A percentile compares a stretch with the other conserved stretches of the same genome.
Evolutionary conservation across 2,888 invertebrate genomes (phyloP).

Genomic region (Sinelater perroti): DNA sequence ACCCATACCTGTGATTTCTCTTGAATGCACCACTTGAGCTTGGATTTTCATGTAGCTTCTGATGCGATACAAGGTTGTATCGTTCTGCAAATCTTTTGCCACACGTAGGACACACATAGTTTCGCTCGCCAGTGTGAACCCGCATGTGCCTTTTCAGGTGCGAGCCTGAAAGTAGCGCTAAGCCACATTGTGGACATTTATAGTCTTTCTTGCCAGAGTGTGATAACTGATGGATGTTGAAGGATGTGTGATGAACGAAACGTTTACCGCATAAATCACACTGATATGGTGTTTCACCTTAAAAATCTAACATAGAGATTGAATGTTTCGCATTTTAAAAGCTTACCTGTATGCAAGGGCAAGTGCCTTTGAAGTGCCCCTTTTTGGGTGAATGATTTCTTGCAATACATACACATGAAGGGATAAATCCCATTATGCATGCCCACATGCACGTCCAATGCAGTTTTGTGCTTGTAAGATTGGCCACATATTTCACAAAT

Average conservation of each 20-base stretch:
- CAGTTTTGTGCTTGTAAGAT: conserved; percentile 62
- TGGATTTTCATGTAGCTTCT: conserved; percentile 46
- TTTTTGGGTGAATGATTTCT: conserved; percentile 66
- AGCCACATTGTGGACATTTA: conserved; percentile 68
- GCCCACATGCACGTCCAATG: conserved; percentile 62
- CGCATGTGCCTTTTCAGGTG: conserved; percentile 74
- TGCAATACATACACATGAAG: conserved; percentile 62
- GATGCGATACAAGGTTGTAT: conserved; percentile 57
- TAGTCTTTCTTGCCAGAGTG: conserved; percentile 71
- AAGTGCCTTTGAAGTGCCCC: conserved; percentile 63
- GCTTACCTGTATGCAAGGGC: conserved; percentile 63
- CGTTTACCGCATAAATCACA: conserved; percentile 58
- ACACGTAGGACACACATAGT: conserved; percentile 67
- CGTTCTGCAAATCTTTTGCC: conserved; percentile 69
- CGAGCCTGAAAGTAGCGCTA: conserved; percentile 70
- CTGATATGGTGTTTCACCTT: conserved; percentile 53
- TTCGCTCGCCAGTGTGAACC: conserved; percentile 71
- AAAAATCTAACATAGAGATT: neutral
- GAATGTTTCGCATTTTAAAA: conserved; percentile 1
- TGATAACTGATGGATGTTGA: conserved; percentile 73
- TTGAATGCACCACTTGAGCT: conserved; percentile 10
- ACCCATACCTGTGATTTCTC: conserved; percentile 31
- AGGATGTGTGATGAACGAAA: conserved; percentile 72
- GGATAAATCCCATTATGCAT: conserved; percentile 64
- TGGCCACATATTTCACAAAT: conserved; percentile 65